Conservation (phyloP, 2,113 vertebrate genomes). For the Labeo catla region DNA sequence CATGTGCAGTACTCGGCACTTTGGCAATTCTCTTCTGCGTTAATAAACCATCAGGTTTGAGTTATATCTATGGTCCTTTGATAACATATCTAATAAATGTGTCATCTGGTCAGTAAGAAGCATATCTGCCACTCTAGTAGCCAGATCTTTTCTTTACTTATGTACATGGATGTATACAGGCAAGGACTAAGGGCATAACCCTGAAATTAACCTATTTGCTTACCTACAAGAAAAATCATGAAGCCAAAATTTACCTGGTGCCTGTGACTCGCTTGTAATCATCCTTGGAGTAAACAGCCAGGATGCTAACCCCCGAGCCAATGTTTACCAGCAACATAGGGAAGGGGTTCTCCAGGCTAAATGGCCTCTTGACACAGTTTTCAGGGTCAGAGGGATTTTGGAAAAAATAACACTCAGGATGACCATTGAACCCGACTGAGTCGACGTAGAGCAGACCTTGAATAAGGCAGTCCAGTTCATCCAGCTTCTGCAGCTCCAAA, state of each 20-base stretch:
- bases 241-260: slow-evolving; percentile 78
- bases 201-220: not conserved
- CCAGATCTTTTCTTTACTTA: not conserved
- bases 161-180: not conserved
- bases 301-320: slow-evolving; percentile 89
- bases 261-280: slow-evolving; percentile 89
- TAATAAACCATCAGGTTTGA: not conserved
- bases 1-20: not conserved
- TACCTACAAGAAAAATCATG: not conserved
- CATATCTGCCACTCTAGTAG: not conserved
- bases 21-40: not conserved
- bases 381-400: slow-evolving; percentile 86
- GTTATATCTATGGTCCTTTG: not conserved
- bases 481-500: slow-evolving; percentile 86
- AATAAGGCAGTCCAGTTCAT: slow-evolving; percentile 89
- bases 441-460: slow-evolving; percentile 87
- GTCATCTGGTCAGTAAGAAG: not conserved
- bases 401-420: slow-evolving; percentile 88
- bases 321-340: slow-evolving; percentile 92
- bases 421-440: slow-evolving; percentile 86
- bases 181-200: not conserved
- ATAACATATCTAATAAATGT: not conserved
- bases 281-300: slow-evolving; percentile 89
- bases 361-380: slow-evolving; percentile 86
- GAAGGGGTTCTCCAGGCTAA: slow-evolving; percentile 87